phyloP scores from a whole-genome alignment of 2,113 vertebrate genomes.

The Alethe diademata region DNA sequence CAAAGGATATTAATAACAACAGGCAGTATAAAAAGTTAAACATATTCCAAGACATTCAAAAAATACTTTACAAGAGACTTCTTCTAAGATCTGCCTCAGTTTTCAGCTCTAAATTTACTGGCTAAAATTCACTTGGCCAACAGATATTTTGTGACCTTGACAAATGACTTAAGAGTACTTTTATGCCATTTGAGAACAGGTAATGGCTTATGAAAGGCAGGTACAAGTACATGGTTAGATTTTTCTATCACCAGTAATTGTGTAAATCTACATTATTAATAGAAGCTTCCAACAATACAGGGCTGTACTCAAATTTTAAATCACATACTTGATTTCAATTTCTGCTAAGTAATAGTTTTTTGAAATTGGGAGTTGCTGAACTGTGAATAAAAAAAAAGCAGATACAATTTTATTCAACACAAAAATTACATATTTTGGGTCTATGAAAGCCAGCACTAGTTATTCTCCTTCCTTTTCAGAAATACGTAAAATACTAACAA shows the following conservation, averaged over 20 bases:
- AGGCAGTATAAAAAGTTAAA: constrained; percentile 30
- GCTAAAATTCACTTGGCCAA: not conserved
- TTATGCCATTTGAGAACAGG: not conserved
- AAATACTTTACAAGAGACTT: not conserved
- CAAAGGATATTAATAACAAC: constrained; percentile 25
- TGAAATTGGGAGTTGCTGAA: not conserved
- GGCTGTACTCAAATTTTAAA: not conserved
- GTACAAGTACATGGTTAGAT: not conserved
- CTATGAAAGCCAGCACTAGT: not conserved
- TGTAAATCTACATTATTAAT: not conserved
- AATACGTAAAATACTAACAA: not conserved
- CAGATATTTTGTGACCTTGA: not conserved
- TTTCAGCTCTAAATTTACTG: not conserved
- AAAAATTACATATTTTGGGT: not conserved
- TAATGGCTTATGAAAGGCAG: not conserved
- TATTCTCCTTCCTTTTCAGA: not conserved
- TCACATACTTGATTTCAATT: not conserved
- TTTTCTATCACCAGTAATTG: not conserved
- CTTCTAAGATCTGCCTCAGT: not conserved
- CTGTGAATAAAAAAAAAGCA: not conserved
- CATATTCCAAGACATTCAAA: not conserved
- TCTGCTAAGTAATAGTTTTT: not conserved
- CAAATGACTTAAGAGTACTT: not conserved
- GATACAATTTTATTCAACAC: not conserved
- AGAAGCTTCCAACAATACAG: not conserved